A percentile compares a stretch with the other conserved stretches of the same genome.
Evolutionary conservation across 2,113 vertebrate species (phyloP).

Genomic region (Hiodon tergisus): DNA sequence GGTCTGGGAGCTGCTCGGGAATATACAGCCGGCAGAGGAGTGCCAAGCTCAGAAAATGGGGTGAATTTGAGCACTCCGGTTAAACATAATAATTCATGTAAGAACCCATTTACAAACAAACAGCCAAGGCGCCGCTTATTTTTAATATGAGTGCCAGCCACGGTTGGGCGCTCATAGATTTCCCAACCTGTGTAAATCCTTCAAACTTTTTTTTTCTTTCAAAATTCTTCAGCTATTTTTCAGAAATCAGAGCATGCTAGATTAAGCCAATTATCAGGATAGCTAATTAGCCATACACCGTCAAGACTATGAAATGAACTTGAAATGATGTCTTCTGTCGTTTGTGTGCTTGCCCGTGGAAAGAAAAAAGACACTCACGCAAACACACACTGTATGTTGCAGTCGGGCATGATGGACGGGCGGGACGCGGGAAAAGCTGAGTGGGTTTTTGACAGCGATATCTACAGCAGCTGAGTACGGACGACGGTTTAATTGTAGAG

Average conservation of each 20-base stretch:
- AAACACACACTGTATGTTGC: too few species aligned
- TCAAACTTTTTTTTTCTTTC: background rate
- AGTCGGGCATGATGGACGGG: background rate
- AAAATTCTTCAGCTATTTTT: conserved; percentile 24
- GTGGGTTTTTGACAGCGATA: background rate
- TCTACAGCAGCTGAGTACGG: background rate
- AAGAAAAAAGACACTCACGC: conserved; percentile 19
- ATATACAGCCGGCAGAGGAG: too few species aligned
- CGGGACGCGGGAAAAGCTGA: background rate
- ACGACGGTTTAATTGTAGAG: background rate
- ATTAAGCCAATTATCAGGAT: conserved; percentile 52
- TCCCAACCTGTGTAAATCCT: background rate
- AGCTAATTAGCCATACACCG: conserved; percentile 52
- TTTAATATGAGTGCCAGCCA: too few species aligned
- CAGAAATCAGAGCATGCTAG: conserved; percentile 41
- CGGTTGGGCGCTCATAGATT: background rate
- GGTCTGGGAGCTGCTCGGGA: background rate
- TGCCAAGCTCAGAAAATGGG: too few species aligned
- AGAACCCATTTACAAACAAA: too few species aligned
- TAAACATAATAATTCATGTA: too few species aligned
- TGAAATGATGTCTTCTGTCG: conserved; percentile 21
- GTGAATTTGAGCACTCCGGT: too few species aligned
- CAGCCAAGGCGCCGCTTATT: too few species aligned
- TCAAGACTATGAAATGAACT: conserved; percentile 39
- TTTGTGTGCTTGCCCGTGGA: conserved; percentile 31